phyloP scores from a whole-genome alignment of 2,113 vertebrate genomes.

The Gulo gulo region DNA sequence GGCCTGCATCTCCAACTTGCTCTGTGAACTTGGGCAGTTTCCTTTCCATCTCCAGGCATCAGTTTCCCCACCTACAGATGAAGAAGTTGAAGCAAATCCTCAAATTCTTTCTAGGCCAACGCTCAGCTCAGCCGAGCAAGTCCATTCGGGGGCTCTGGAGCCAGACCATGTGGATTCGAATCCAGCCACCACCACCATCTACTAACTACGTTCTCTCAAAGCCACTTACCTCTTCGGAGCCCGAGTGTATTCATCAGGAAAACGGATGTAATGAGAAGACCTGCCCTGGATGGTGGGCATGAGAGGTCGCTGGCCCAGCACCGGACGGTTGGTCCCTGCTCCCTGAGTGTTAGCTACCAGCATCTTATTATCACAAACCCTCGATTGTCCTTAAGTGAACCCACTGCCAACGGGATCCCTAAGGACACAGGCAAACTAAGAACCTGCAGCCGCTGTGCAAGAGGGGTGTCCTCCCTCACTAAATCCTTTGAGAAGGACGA shows the following conservation, averaged over 20 bases:
- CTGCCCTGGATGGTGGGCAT: not conserved
- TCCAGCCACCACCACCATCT: not conserved
- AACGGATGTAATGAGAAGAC: not conserved
- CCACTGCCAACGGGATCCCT: not conserved
- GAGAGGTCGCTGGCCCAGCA: not conserved
- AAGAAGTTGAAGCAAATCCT: not conserved
- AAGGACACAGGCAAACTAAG: not conserved
- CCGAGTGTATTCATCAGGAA: not conserved
- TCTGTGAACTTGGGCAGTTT: constrained; percentile 8
- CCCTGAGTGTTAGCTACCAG: not conserved
- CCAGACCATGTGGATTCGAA: not conserved
- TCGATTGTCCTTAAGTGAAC: not conserved
- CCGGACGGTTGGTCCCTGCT: not conserved
- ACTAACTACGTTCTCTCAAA: not conserved
- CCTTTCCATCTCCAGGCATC: not conserved
- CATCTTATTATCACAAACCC: not conserved
- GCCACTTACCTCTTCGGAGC: not conserved
- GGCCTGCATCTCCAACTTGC: not conserved
- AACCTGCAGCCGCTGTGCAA: not conserved
- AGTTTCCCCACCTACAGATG: not conserved
- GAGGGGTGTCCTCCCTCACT: not conserved
- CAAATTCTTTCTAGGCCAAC: not conserved
- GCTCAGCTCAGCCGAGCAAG: not conserved
- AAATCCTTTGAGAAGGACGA: not conserved
- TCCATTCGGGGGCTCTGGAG: not conserved